Percentiles rank a stretch among this genome's conserved stretches.
phyloP scores from a whole-genome alignment of 2,888 invertebrate species.

The Leucozona laternaria region DNA sequence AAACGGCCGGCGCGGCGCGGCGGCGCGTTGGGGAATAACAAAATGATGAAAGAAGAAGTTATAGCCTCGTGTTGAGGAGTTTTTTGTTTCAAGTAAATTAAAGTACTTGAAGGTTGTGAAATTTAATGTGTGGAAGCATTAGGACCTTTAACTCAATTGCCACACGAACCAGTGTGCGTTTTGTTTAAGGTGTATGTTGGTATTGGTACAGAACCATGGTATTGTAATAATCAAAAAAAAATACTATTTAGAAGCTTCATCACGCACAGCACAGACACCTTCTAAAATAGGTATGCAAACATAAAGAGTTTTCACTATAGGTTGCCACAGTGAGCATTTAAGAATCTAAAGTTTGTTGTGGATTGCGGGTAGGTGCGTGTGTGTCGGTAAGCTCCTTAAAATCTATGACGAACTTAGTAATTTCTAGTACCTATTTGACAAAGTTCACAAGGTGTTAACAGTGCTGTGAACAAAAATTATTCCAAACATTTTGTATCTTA shows the following conservation, averaged over 20 bases:
- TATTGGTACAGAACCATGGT: neutral
- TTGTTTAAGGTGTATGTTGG: neutral
- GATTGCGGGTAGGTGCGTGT: neutral
- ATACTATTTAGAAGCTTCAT: slow-evolving; percentile 10
- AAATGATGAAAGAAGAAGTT: slow-evolving; percentile 5
- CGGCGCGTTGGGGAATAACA: neutral
- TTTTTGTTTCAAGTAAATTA: slow-evolving; percentile 54
- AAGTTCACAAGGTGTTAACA: neutral
- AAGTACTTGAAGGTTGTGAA: slow-evolving; percentile 28
- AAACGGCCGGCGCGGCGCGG: no score
- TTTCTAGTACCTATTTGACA: slow-evolving; percentile 28
- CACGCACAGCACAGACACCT: slow-evolving; percentile 19
- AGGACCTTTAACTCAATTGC: slow-evolving; percentile 62
- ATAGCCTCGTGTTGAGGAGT: neutral
- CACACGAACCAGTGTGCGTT: slow-evolving; percentile 55
- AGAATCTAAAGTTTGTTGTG: slow-evolving; percentile 35
- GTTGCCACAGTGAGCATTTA: slow-evolving; percentile 37
- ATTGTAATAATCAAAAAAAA: slow-evolving; percentile 3
- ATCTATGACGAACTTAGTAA: slow-evolving; percentile 42
- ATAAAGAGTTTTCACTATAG: slow-evolving; percentile 44
- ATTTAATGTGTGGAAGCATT: slow-evolving; percentile 36
- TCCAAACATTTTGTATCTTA: no score
- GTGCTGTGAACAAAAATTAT: neutral
- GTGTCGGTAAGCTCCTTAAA: neutral
- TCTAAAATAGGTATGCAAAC: slow-evolving; percentile 38